Evolutionary conservation across 2,113 vertebrate species (phyloP).

Genomic region (Bos javanicus): DNA sequence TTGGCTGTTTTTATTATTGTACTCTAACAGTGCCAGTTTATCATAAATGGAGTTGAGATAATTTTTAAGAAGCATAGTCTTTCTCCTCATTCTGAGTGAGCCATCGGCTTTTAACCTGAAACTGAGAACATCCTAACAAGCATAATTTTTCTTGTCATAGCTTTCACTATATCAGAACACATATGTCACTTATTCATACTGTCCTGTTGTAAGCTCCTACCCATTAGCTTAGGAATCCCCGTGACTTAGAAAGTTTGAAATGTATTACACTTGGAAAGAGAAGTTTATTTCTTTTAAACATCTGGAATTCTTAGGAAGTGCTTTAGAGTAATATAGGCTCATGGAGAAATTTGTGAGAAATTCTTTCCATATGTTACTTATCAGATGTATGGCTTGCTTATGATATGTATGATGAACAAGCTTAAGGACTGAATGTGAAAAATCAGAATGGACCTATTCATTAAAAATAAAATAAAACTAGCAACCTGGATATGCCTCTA

Average conservation of each 20-base stretch:
- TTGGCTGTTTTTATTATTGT: slow-evolving; percentile 33
- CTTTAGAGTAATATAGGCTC: slow-evolving; percentile 54
- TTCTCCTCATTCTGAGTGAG: slow-evolving; percentile 37
- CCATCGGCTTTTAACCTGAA: not conserved
- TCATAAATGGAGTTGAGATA: slow-evolving; percentile 4
- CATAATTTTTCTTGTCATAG: slow-evolving; percentile 4
- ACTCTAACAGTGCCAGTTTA: not conserved
- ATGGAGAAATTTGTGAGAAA: slow-evolving; percentile 60
- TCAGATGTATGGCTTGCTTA: slow-evolving; percentile 57
- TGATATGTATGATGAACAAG: slow-evolving; percentile 62
- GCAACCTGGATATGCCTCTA: slow-evolving; percentile 18
- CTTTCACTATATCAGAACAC: not conserved
- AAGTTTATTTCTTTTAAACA: slow-evolving; percentile 71
- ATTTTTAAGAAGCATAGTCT: not conserved
- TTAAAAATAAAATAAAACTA: slow-evolving; percentile 73
- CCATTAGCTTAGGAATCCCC: slow-evolving; percentile 1
- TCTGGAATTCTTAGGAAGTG: slow-evolving; percentile 73
- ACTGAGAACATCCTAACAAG: not conserved
- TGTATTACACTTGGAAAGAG: slow-evolving; percentile 61
- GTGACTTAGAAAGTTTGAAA: slow-evolving; percentile 49
- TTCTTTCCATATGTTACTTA: slow-evolving; percentile 73
- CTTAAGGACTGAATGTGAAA: slow-evolving; percentile 67
- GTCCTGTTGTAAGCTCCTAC: slow-evolving; percentile 16
- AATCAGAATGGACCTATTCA: slow-evolving; percentile 60
- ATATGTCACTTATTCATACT: slow-evolving; percentile 32